Evolutionary conservation across 2,113 vertebrate species (phyloP).

Genomic region (Butorides virescens): DNA sequence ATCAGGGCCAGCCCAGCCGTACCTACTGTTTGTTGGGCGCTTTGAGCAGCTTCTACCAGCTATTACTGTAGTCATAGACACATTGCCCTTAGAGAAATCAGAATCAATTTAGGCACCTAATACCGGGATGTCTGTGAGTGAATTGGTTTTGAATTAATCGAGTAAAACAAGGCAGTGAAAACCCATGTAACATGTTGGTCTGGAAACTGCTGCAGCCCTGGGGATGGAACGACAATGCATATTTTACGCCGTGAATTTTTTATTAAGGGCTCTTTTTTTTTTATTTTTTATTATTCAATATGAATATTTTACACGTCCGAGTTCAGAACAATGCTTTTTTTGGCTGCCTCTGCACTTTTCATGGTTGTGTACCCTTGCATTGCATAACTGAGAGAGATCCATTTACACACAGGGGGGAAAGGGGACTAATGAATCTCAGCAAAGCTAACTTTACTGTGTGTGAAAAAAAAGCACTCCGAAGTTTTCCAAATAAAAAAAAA

Average conservation of each 20-base stretch:
- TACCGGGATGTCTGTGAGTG: neutral
- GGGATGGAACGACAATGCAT: constrained; percentile 19
- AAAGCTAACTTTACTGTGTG: constrained; percentile 58
- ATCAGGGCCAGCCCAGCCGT: neutral
- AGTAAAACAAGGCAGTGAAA: constrained; percentile 17
- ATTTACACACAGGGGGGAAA: constrained; percentile 67
- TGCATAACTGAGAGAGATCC: constrained; percentile 74
- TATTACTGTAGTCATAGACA: neutral
- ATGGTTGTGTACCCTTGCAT: constrained; percentile 55
- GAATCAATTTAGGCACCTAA: neutral
- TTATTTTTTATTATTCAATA: constrained; percentile 47
- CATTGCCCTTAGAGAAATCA: neutral
- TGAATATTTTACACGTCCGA: constrained; percentile 66
- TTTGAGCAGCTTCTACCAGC: neutral
- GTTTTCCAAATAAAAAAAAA: constrained; percentile 61
- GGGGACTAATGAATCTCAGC: constrained; percentile 58
- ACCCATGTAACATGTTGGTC: neutral
- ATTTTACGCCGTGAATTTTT: constrained; percentile 45
- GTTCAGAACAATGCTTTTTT: constrained; percentile 70
- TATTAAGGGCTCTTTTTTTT: constrained; percentile 12
- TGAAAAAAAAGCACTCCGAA: constrained; percentile 47
- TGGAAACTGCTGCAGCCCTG: constrained; percentile 8
- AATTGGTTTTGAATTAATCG: constrained; percentile 46
- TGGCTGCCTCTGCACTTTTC: constrained; percentile 69
- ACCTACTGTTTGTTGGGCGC: accelerated